Evolutionary conservation across 2,888 invertebrate genomes (phyloP), one percentile per base, ranked within the genome.

Genomic region (Ligdia adustata): DNA sequence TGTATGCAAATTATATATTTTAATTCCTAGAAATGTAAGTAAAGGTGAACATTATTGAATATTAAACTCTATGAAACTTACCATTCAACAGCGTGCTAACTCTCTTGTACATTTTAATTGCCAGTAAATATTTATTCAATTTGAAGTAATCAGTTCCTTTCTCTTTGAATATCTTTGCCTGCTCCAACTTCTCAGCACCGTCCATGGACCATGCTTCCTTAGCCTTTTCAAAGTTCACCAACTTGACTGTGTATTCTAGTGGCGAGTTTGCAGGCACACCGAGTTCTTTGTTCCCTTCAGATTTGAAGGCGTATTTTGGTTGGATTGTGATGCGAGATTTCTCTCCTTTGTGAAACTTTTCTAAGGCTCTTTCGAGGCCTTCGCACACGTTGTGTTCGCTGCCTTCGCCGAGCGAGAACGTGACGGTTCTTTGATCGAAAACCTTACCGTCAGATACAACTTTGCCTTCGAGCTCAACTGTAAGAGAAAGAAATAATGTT

Each of bases 141-240:
- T 97, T 97, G 71, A 98, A 97, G 76, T 96, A 98, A 33, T 92
- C 92, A 0, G 97, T 98, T 31, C 98, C 99, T 72, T 96, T 98
- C 52, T 96, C 95, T 82, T 99, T 99, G 55, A 93, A 94, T 7
- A 95, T 86, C 75, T 94, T 93, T 0, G 96, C 94, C 70, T 96
- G 95, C 45, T 95, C 95, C 3, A 99, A 62, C 73, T 96, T 96
- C 78, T 98, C 96, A 0, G 90, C 79, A 0, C 91, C 90, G 50
- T 95, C 94, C 90, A 99, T 91, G 28, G 95, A 92, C 98, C 98
- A 99, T 0, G 65, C 79, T 59, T 96, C 95, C 62, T 95, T 95
- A 0, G 92, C 92, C 92, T 95, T 80, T 79, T 98, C 98, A 75
- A 98, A 98, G 59, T 92, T 94, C 22, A 93, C 94, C 51, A 99